A percentile compares a stretch with the other conserved stretches of the same genome.
phyloP scores from a whole-genome alignment of 2,888 invertebrate genomes.

The Ommatoiulus sabulosus region DNA sequence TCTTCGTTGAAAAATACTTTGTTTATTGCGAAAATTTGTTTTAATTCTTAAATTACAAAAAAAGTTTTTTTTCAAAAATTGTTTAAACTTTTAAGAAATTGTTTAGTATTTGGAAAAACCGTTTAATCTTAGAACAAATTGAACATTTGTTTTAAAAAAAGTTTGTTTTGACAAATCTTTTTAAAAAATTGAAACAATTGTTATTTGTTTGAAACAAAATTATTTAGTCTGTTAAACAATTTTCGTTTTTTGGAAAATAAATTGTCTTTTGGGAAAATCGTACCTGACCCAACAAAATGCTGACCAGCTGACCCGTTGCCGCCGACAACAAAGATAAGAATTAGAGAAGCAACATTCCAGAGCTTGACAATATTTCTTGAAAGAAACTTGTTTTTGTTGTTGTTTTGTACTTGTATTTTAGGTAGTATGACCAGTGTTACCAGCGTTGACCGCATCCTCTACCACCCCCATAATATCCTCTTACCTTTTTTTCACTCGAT shows the following conservation, averaged over 20 bases:
- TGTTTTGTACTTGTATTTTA: no score
- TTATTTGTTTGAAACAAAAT: no score
- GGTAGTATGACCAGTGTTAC: not conserved
- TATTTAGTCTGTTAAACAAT: not conserved
- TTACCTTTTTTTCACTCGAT: not conserved
- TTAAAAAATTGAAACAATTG: no score
- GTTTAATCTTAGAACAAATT: no score
- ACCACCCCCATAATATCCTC: constrained; percentile 26
- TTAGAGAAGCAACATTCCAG: constrained; percentile 2
- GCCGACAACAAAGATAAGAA: not conserved
- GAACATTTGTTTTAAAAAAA: no score
- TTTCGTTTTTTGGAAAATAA: not conserved
- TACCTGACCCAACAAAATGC: not conserved
- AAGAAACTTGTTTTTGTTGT: not conserved
- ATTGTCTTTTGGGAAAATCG: not conserved
- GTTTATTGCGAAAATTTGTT: no score
- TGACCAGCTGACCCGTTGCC: not conserved
- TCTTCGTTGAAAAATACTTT: no score
- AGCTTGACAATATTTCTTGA: not conserved
- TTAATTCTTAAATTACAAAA: no score
- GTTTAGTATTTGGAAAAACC: no score
- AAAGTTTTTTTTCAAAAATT: no score
- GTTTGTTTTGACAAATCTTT: no score
- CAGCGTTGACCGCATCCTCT: not conserved
- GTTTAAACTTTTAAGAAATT: no score